Base-by-base conservation (phyloP, 2,797 vertebrate species). In the Microctenopoma lineatum region DNA sequence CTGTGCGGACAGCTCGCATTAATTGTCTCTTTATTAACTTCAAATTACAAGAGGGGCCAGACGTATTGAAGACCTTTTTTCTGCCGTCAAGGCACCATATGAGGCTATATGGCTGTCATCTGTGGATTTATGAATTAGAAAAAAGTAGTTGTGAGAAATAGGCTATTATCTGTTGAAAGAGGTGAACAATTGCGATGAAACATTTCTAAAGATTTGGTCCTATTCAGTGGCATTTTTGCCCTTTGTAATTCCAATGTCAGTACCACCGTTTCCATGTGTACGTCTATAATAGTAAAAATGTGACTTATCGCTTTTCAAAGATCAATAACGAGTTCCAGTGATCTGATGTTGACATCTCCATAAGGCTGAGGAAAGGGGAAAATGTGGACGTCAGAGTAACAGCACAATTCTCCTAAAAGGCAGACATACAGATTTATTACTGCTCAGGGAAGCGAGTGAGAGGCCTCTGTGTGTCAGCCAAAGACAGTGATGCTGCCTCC, bases 381-480 rank as follows among this genome's bases (percentile, higher is more conserved):
- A 75, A 70, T 73, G 58, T 72, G 73, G 58, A 74, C 83, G 72
- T 80, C 69, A 73, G 77, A 85, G 70, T 68, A 83, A 80, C 70
- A 73, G 75, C 48, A 54, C 75, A 87, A 87, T 87, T 81, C 75
- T 85, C 74, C 78, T 77, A 79, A 87, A 90, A 87, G 71, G 69
- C 71, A 85, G 70, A 78, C 80, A 71, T 75, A 66, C 47, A 84
- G 71, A 91, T 91, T 86, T 91, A 91, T 88, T 80, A 51, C 67
- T 36, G 36, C 53, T 76, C 44, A 8, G 80, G 73, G 81, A 63
- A 48, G 73, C 70, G 50, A 47, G 32, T 47, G 72, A 65, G 26
- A 72, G 25, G 41, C 56, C 62, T 70, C 21, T 0, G 4, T 29
- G 27, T 66, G 59, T 70, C 41, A 56, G 66, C 45, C 36, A 27